These are phyloP conservation scores for Emydoidea blandingii DNA, from an alignment of 2,797 vertebrate species.

Conservation along the genomic window DNA sequence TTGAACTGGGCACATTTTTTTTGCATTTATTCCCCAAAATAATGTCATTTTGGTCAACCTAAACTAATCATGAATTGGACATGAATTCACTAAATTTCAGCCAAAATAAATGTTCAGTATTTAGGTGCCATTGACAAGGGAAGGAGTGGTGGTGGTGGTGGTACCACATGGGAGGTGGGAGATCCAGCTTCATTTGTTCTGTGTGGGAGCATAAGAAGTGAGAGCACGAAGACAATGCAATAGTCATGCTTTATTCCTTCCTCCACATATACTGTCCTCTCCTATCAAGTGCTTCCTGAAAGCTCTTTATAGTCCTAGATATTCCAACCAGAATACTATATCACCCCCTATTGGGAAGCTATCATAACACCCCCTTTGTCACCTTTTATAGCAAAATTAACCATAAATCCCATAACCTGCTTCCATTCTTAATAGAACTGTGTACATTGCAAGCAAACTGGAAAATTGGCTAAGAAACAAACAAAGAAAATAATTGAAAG, in stretches of 20 bases:
- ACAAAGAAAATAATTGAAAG: neutral
- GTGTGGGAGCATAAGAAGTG: no score
- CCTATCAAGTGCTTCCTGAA: neutral
- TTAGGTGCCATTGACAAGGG: neutral
- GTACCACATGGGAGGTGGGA: no score
- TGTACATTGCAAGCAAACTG: neutral
- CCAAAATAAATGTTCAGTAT: neutral
- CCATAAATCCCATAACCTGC: neutral
- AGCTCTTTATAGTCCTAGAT: neutral
- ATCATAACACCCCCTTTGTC: neutral
- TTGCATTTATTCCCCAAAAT: no score
- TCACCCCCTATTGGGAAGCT: rapidly evolving
- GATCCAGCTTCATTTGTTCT: no score
- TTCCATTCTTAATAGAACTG: neutral
- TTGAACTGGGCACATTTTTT: no score
- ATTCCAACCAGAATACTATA: neutral
- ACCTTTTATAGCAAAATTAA: neutral
- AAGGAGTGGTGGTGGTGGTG: neutral
- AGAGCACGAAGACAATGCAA: neutral
- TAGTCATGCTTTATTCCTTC: neutral
- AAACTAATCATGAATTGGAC: neutral
- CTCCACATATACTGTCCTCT: neutral
- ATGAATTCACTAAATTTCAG: neutral
- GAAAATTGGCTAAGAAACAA: no score
- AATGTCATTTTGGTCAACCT: neutral